phyloP scores from a whole-genome alignment of 2,888 invertebrate species.

The Mesochorus sp. region DNA sequence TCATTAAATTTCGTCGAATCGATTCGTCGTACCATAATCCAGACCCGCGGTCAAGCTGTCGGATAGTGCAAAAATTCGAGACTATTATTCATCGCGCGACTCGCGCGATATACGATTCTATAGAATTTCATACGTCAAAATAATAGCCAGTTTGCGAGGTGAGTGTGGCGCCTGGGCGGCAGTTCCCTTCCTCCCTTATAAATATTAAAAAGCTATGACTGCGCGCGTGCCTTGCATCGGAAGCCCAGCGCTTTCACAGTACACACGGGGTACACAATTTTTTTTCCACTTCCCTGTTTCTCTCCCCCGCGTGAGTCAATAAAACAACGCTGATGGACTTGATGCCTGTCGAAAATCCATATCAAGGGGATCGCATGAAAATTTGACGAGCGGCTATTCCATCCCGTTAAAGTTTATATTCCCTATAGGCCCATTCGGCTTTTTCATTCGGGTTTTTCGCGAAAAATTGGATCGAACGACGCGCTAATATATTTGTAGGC shows the following conservation, averaged over 20 bases:
- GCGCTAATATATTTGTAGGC: neutral
- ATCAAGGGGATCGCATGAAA: conserved; percentile 4
- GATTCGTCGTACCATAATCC: too few species aligned
- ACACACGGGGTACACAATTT: neutral
- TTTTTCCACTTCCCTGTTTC: too few species aligned
- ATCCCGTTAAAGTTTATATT: conserved; percentile 17
- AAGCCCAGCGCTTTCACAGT: conserved; percentile 5
- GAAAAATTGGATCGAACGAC: neutral
- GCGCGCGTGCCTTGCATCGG: conserved; percentile 17
- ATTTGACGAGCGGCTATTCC: conserved; percentile 21
- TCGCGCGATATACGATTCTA: too few species aligned
- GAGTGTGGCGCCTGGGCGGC: too few species aligned
- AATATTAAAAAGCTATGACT: conserved; percentile 68
- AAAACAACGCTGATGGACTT: neutral
- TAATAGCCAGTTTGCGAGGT: conserved; percentile 62
- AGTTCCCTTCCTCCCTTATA: too few species aligned
- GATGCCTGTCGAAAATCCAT: neutral
- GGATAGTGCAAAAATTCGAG: too few species aligned
- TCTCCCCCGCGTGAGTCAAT: neutral
- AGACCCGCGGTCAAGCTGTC: too few species aligned
- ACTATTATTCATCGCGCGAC: too few species aligned
- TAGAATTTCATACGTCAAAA: conserved; percentile 74
- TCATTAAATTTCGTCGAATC: too few species aligned
- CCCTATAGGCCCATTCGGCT: neutral
- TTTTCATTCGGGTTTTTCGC: neutral